Conservation (phyloP, 2,888 invertebrate genomes). For the Tryphoninae sp. region DNA sequence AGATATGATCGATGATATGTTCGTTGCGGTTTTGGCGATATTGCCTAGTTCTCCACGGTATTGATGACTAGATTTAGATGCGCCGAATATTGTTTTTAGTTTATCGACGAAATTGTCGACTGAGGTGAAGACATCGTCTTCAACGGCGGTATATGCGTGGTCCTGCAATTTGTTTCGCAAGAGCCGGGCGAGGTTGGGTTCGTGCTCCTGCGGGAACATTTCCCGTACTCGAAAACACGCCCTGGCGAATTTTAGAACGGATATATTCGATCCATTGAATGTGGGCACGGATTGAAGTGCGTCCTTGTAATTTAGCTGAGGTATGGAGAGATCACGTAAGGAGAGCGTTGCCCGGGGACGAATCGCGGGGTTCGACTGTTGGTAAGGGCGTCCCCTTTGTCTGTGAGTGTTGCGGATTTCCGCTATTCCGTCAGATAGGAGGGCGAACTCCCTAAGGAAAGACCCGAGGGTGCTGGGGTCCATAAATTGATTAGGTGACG, state of each 20-base stretch:
- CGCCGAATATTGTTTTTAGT: constrained; percentile 1
- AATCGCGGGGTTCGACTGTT: too few relatives aligned
- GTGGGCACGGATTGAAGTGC: constrained; percentile 15
- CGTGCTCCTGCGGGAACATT: not conserved
- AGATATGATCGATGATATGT: constrained; percentile 38
- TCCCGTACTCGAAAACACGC: constrained; percentile 29
- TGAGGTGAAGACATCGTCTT: constrained; percentile 19
- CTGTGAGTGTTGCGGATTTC: too few relatives aligned
- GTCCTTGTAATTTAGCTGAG: constrained; percentile 16
- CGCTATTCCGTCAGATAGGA: too few relatives aligned
- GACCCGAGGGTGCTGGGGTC: accelerated
- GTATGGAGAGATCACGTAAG: not conserved
- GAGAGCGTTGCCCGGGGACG: too few relatives aligned
- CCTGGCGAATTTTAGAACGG: constrained; percentile 31
- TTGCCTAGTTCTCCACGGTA: constrained; percentile 33
- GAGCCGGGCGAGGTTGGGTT: constrained; percentile 2
- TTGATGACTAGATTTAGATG: constrained; percentile 7
- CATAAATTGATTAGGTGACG: too few relatives aligned
- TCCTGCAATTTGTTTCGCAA: constrained; percentile 33
- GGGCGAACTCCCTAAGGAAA: too few relatives aligned
- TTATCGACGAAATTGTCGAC: not conserved
- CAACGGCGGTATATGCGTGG: constrained; percentile 30
- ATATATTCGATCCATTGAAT: constrained; percentile 26
- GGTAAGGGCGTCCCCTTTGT: too few relatives aligned
- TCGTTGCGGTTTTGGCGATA: constrained; percentile 2